Percentiles rank a stretch among this genome's conserved stretches.
Conservation (phyloP, 2,888 invertebrate genomes). For the Drosophila pseudotakahashii region DNA sequence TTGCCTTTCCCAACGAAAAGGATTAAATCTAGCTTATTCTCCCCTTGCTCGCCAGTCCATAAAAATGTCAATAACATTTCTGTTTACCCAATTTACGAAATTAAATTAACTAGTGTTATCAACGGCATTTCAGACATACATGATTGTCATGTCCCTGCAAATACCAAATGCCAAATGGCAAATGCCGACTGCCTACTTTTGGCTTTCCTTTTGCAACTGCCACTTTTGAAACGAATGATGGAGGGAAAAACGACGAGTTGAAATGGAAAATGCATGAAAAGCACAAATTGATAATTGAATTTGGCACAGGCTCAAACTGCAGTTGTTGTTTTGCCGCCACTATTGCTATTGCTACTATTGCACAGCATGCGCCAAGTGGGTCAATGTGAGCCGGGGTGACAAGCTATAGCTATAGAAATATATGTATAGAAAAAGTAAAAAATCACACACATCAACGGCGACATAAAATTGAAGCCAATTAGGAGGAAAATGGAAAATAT, state of each 20-base stretch:
- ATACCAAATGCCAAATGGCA: slow-evolving; percentile 17
- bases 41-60: not conserved
- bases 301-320: slow-evolving; percentile 74
- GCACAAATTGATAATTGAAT: slow-evolving; percentile 77
- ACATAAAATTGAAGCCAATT: slow-evolving; percentile 46
- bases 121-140: slow-evolving; percentile 18
- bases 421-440: slow-evolving; percentile 18
- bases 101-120: slow-evolving; percentile 25
- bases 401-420: slow-evolving; percentile 19
- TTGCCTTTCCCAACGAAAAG: no score
- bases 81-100: slow-evolving; percentile 23
- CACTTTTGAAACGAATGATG: slow-evolving; percentile 21
- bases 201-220: slow-evolving; percentile 16
- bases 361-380: slow-evolving; percentile 64
- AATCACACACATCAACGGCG: slow-evolving; percentile 11
- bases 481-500: slow-evolving; percentile 32
- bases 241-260: slow-evolving; percentile 21
- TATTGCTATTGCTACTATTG: slow-evolving; percentile 4
- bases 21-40: no score
- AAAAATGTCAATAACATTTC: slow-evolving; percentile 17
- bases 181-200: not conserved
- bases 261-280: slow-evolving; percentile 48
- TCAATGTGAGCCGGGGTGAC: slow-evolving; percentile 62
- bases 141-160: slow-evolving; percentile 4
- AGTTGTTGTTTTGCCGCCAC: slow-evolving; percentile 34